Percentiles rank a stretch among this genome's conserved stretches.
phyloP scores from a whole-genome alignment of 2,888 invertebrate genomes.

The Margaritifera margaritifera region DNA sequence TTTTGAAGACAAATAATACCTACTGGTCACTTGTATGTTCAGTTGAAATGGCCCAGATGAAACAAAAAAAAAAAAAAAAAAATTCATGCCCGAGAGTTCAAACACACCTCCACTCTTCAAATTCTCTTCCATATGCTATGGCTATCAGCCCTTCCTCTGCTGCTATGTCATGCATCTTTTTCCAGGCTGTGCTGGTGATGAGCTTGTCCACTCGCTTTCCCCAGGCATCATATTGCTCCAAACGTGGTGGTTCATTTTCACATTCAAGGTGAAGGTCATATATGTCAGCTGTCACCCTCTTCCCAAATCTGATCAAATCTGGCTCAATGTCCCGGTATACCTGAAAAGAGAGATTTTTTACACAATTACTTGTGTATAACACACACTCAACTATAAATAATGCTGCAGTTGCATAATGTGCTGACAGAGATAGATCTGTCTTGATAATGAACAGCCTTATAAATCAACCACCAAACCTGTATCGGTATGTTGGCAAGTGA shows the following conservation, averaged over 20 bases:
- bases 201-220: conserved; percentile 75
- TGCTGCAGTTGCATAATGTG: too few relatives aligned
- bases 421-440: too few relatives aligned
- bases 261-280: conserved; percentile 73
- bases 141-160: conserved; percentile 77
- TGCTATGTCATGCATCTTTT: conserved; percentile 74
- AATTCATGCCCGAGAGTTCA: background rate
- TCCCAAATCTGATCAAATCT: conserved; percentile 75
- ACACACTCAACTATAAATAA: too few relatives aligned
- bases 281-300: conserved; percentile 74
- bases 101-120: conserved; percentile 69
- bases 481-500: background rate
- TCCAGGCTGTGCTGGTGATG: conserved; percentile 76
- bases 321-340: conserved; percentile 61
- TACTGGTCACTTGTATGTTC: too few relatives aligned
- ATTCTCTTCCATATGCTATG: conserved; percentile 74
- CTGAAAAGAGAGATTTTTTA: conserved; percentile 41
- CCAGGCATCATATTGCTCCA: conserved; percentile 76
- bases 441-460: too few relatives aligned
- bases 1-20: too few relatives aligned
- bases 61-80: background rate
- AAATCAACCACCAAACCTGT: background rate
- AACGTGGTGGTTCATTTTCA: conserved; percentile 74
- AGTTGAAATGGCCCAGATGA: background rate
- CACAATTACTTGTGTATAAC: too few relatives aligned